phyloP scores from a whole-genome alignment of 53 echinoderm and acorn worm species.

The Zoroaster sp. region DNA sequence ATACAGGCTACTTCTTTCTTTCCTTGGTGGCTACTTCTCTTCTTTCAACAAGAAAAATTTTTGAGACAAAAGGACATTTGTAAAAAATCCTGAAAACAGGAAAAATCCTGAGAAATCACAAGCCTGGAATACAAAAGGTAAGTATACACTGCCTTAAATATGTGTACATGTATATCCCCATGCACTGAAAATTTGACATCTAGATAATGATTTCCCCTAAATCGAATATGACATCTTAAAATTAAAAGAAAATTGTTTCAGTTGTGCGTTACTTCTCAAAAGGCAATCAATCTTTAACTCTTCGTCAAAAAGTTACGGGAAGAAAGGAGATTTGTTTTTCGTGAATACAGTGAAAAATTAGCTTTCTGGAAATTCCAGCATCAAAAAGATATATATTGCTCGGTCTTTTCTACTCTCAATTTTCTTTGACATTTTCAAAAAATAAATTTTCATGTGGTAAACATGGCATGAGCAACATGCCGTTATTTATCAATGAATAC shows the following conservation, averaged over 20 bases:
- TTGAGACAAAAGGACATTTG: too few relatives aligned
- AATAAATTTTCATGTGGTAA: not conserved
- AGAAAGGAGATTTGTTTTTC: not conserved
- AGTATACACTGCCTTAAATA: too few relatives aligned
- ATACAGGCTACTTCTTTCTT: too few relatives aligned
- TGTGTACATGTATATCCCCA: not conserved
- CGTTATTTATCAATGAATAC: not conserved
- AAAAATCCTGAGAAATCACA: too few relatives aligned
- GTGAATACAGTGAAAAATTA: not conserved
- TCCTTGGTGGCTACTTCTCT: too few relatives aligned
- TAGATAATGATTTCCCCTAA: not conserved
- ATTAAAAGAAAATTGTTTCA: too few relatives aligned
- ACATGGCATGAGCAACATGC: not conserved
- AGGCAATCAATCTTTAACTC: not conserved
- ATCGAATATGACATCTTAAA: too few relatives aligned
- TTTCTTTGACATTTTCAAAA: not conserved
- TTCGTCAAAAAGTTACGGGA: not conserved
- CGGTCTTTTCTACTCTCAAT: not conserved
- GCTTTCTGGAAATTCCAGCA: not conserved
- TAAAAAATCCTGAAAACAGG: too few relatives aligned
- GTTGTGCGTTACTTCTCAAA: not conserved
- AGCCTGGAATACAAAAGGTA: too few relatives aligned
- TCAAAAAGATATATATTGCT: not conserved
- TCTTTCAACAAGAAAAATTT: too few relatives aligned
- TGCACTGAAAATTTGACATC: not conserved